These are phyloP conservation scores for Dryas iulia DNA, from an alignment of 1,140 invertebrate genomes.

Conservation along the genomic window DNA sequence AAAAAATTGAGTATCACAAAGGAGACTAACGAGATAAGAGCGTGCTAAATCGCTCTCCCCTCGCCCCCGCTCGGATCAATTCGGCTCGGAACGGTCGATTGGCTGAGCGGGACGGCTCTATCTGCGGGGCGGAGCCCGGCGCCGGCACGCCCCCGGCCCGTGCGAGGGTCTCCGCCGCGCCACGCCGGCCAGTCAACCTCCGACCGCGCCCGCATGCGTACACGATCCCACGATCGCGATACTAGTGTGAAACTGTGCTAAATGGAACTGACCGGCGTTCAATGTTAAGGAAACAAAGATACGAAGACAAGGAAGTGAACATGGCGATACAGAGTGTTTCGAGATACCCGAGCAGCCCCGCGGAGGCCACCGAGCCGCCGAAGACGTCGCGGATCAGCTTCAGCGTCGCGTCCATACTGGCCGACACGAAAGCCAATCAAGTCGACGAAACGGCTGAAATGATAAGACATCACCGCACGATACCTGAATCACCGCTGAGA, in stretches of 20 bases:
- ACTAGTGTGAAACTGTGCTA: conserved; percentile 65
- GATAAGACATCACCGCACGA: conserved; percentile 71
- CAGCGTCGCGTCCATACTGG: conserved; percentile 85
- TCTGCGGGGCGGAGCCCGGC: conserved; percentile 37
- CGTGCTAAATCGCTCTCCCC: conserved; percentile 76
- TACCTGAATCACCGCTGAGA: conserved; percentile 71
- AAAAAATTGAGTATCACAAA: conserved; percentile 80
- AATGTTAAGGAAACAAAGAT: conserved; percentile 78
- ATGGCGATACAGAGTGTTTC: conserved; percentile 80
- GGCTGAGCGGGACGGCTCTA: conserved; percentile 63
- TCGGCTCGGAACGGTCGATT: conserved; percentile 68
- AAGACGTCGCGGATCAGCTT: conserved; percentile 83
- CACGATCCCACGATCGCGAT: conserved; percentile 68
- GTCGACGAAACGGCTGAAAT: conserved; percentile 71
- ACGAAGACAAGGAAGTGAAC: conserved; percentile 76
- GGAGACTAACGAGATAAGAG: conserved; percentile 80
- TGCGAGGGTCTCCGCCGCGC: conserved; percentile 42
- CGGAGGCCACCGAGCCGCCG: conserved; percentile 80
- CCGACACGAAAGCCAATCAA: conserved; percentile 82
- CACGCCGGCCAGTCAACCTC: conserved; percentile 66
- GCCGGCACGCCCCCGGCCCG: conserved; percentile 41
- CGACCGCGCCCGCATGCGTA: conserved; percentile 76
- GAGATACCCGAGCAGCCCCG: conserved; percentile 77
- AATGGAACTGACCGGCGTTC: conserved; percentile 74
- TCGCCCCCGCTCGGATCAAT: conserved; percentile 69